phyloP scores from a whole-genome alignment of 1,140 invertebrate genomes.

The Teleopsis dalmanni region DNA sequence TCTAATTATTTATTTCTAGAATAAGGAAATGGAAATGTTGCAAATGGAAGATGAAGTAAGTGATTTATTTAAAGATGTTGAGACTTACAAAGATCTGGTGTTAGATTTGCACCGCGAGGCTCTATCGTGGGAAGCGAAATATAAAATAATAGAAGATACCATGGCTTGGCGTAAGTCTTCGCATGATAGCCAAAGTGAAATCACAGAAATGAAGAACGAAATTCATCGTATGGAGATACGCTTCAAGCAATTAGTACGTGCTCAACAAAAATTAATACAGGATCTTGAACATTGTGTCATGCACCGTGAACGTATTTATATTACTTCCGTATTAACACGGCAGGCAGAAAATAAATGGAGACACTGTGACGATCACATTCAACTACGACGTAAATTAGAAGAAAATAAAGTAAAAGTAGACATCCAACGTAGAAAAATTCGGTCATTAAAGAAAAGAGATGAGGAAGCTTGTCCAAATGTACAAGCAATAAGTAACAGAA shows the following conservation, averaged over 20 bases:
- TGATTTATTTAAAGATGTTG: constrained; percentile 58
- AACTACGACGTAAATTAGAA: too few relatives aligned
- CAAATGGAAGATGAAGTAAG: constrained; percentile 59
- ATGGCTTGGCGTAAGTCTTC: constrained; percentile 59
- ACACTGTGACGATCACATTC: too few relatives aligned
- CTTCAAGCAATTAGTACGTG: constrained; percentile 59
- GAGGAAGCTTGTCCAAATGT: too few relatives aligned
- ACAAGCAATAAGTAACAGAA: too few relatives aligned
- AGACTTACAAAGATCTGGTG: constrained; percentile 53
- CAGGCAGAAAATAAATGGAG: constrained; percentile 44
- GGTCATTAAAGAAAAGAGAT: too few relatives aligned
- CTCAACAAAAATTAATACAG: constrained; percentile 64
- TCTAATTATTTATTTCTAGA: constrained; percentile 3
- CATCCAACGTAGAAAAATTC: too few relatives aligned
- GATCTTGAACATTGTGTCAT: constrained; percentile 69
- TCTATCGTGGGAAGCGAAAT: constrained; percentile 72
- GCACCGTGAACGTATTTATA: constrained; percentile 59
- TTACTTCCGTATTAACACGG: constrained; percentile 51
- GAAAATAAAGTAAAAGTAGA: too few relatives aligned
- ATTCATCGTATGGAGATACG: constrained; percentile 76
- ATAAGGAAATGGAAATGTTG: constrained; percentile 57
- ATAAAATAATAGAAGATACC: constrained; percentile 60
- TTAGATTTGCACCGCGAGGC: constrained; percentile 58
- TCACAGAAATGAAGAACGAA: constrained; percentile 66
- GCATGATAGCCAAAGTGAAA: constrained; percentile 52